phyloP scores from a whole-genome alignment of 35 echinoderm and acorn worm species.

The Eucidaris tribuloides region DNA sequence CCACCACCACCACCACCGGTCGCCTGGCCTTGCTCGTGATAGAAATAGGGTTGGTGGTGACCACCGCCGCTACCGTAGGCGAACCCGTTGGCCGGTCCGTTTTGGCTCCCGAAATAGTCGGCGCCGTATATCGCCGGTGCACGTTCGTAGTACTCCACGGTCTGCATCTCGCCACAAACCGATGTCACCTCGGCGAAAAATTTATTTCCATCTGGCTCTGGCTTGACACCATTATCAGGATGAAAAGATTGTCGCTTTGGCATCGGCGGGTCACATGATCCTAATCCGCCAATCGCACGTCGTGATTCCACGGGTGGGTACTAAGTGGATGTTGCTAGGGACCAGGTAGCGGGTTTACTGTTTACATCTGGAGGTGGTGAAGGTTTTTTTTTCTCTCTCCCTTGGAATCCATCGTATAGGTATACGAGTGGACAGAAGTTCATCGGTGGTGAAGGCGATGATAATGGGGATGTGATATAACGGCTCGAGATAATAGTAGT shows the following conservation, averaged over 20 bases:
- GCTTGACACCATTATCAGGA: slow-evolving; percentile 19
- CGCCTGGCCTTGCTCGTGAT: slow-evolving; percentile 11
- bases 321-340: not conserved
- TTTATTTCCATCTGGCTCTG: slow-evolving; percentile 23
- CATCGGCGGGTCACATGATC: not conserved
- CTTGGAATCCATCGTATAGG: too few relatives aligned
- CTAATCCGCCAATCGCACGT: not conserved
- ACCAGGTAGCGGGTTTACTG: slow-evolving; percentile 11
- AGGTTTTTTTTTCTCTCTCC: too few relatives aligned
- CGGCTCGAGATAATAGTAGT: too few relatives aligned
- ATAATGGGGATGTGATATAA: too few relatives aligned
- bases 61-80: slow-evolving; percentile 20
- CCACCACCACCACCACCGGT: not conserved
- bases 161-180: slow-evolving; percentile 11
- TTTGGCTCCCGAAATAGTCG: slow-evolving; percentile 23
- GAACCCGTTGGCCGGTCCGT: slow-evolving; percentile 3
- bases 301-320: too few relatives aligned
- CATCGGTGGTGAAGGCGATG: too few relatives aligned
- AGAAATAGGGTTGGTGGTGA: slow-evolving; percentile 17
- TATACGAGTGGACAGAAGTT: too few relatives aligned
- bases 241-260: slow-evolving; percentile 20
- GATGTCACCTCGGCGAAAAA: slow-evolving; percentile 11
- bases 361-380: slow-evolving; percentile 25
- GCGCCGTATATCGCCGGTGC: slow-evolving; percentile 15
- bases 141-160: slow-evolving; percentile 19